Conservation (phyloP, 2,888 invertebrate genomes). For the Plebejus argus region DNA sequence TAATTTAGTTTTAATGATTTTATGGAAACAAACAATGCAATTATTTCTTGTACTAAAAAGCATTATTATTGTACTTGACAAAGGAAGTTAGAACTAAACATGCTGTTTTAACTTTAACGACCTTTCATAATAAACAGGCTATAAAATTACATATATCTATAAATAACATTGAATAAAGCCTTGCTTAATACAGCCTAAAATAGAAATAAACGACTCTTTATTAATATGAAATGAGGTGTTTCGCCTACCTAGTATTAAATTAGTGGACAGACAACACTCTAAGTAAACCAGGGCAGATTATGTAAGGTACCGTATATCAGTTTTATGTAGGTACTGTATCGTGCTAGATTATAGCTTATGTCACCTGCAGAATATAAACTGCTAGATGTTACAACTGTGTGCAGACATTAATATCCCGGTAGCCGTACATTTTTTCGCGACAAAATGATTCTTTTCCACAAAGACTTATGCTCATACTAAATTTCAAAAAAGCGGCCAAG, state of each 20-base stretch:
- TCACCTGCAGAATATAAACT: slow-evolving; percentile 6
- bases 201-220: background rate
- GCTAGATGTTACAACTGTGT: background rate
- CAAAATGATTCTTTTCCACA: too few relatives aligned
- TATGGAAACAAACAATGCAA: background rate
- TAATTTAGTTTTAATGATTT: background rate
- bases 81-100: background rate
- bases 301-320: slow-evolving; percentile 11
- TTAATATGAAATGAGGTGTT: background rate
- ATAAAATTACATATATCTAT: background rate
- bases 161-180: background rate
- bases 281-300: slow-evolving; percentile 22
- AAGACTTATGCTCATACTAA: too few relatives aligned
- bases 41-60: background rate
- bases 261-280: background rate
- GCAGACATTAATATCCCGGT: background rate
- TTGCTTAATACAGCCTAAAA: background rate
- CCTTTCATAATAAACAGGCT: background rate
- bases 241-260: background rate
- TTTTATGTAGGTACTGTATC: background rate
- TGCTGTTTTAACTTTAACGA: background rate
- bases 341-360: slow-evolving; percentile 14
- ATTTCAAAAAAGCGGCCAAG: too few relatives aligned
- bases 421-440: background rate
- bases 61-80: background rate